These are phyloP conservation scores for Epizoanthus scotinus DNA, from an alignment of 92 coral and sea anemone genomes.

Conservation along the genomic window DNA sequence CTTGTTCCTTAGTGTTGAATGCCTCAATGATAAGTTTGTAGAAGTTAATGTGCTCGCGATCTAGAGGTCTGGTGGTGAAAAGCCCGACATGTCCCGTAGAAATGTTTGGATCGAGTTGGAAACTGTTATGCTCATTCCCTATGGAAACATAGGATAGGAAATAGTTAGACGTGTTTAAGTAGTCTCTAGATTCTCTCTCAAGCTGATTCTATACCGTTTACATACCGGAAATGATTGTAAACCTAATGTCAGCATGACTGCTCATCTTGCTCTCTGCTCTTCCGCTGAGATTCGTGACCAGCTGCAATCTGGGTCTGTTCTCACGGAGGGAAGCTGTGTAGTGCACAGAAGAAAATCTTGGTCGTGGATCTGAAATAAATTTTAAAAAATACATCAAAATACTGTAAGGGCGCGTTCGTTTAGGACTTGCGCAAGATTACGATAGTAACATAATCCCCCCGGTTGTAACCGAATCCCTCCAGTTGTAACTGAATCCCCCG, in stretches of 20 bases:
- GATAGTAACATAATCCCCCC: too few relatives aligned
- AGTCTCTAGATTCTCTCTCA: background rate
- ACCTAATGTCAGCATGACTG: slow-evolving; percentile 37
- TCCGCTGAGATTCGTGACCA: slow-evolving; percentile 46
- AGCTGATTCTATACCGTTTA: background rate
- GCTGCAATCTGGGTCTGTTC: slow-evolving; percentile 47
- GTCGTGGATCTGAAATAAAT: slow-evolving; percentile 52
- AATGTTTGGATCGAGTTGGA: slow-evolving; percentile 43
- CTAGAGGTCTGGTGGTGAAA: slow-evolving; percentile 47
- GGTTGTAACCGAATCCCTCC: too few relatives aligned
- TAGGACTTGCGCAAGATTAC: too few relatives aligned
- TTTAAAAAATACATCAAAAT: background rate
- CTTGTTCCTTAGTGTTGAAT: slow-evolving; percentile 50
- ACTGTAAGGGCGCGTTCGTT: background rate
- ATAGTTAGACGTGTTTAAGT: background rate
- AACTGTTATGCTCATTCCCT: slow-evolving; percentile 49
- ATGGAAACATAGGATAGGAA: background rate
- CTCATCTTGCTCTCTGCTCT: slow-evolving; percentile 57
- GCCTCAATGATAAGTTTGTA: slow-evolving; percentile 37
- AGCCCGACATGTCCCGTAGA: slow-evolving; percentile 41
- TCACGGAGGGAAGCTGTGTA: slow-evolving; percentile 44
- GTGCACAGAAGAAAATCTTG: slow-evolving; percentile 35
- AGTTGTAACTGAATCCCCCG: too few relatives aligned
- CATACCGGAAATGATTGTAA: slow-evolving; percentile 53
- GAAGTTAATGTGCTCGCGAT: slow-evolving; percentile 47